A percentile compares a stretch with the other conserved stretches of the same genome.
Conservation (phyloP, 2,113 vertebrate species). For the Labeo rohita region DNA sequence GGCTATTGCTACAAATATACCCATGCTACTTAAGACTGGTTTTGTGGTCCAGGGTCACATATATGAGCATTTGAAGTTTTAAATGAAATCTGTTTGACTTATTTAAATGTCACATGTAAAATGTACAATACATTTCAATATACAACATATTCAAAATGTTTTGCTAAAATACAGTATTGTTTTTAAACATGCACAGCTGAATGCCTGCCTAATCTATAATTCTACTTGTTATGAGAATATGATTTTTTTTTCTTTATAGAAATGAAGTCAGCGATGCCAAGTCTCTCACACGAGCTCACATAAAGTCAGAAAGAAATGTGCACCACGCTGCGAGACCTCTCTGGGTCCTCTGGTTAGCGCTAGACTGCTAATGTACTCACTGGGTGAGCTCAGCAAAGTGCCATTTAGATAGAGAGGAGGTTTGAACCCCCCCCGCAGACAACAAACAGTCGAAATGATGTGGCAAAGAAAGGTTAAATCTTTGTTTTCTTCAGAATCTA, state of each 20-base stretch:
- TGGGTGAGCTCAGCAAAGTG: constrained; percentile 22
- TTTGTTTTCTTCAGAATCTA: constrained; percentile 5
- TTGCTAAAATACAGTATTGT: too few species aligned
- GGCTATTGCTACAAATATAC: too few species aligned
- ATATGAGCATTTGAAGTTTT: too few species aligned
- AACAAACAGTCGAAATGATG: neutral
- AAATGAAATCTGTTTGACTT: too few species aligned
- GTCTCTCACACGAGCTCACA: neutral
- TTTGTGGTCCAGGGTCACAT: too few species aligned
- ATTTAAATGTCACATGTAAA: too few species aligned
- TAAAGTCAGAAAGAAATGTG: constrained; percentile 5
- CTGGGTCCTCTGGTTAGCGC: constrained; percentile 31
- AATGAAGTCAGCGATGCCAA: neutral
- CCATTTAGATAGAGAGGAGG: neutral
- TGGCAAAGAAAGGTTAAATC: neutral
- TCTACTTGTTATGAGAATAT: neutral
- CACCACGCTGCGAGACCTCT: constrained; percentile 27
- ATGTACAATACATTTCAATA: too few species aligned
- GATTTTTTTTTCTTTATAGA: neutral
- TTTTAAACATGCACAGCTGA: neutral
- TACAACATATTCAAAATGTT: too few species aligned
- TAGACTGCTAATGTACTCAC: constrained; percentile 45
- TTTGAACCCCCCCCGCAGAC: neutral
- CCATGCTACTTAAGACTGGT: too few species aligned
- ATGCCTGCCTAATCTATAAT: neutral